Evolutionary conservation across 2,113 vertebrate genomes (phyloP), one percentile per base, ranked within the genome.

Genomic region (Saguinus imperator): DNA sequence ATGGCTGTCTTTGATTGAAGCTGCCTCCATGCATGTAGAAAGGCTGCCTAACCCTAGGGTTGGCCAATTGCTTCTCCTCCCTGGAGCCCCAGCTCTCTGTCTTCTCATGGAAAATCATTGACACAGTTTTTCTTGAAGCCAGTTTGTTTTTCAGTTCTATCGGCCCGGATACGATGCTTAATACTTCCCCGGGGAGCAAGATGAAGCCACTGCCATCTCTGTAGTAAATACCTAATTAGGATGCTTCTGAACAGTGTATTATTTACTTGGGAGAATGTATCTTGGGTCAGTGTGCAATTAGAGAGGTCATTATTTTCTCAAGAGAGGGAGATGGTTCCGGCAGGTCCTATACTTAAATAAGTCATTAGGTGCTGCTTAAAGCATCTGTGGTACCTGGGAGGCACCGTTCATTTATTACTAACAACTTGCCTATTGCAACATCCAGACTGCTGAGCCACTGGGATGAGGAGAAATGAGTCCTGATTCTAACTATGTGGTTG

Each of bases 211-310:
- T 96, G 94, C 83, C 89, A 58, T 97, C 81, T 87, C 95, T 45
- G n/a, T 94, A 86, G 95, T 98, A 98, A 98, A 98, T 97, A 96
- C 35, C 94, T 97, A 96, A 96, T 97, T 95, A 98, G 79, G 96
- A 96, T 87, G 87, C 94, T 93, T 97, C 96, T 97, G 96, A 98
- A 94, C 61, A 81, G 94, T 79, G 76, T 96, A 92, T 92, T 97
- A 94, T 97, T 98, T 98, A 98, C 96, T 96, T 89, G 96, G 96
- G 91, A 97, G 95, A 96, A 58, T 94, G 89, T 80, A 77, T 89
- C 89, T 97, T 94, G 91, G 89, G 55, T 97, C 97, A 94, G 61
- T 83, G 55, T 58, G 64, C 95, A 97, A 97, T 97, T 97, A 97
- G 81, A 77, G 57, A 94, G n/a, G 77, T 91, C 97, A 95, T 84